Conservation (phyloP, 2,113 vertebrate species). For the Protomyctophum bolini region DNA sequence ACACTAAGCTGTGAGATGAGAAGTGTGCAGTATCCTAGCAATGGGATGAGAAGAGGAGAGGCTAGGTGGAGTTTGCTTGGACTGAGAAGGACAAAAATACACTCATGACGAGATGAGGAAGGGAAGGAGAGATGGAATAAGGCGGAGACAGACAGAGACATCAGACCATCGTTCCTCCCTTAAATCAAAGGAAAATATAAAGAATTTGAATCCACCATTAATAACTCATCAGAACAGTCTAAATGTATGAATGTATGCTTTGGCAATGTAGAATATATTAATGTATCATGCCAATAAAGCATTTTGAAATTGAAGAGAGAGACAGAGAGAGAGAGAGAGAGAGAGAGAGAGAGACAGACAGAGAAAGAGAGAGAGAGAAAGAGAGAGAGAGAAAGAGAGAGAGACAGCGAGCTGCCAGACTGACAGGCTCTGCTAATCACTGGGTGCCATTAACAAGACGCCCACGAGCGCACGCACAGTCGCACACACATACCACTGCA, state of each 20-base stretch:
- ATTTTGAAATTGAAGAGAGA: not conserved
- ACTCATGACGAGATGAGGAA: not conserved
- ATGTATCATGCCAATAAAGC: not conserved
- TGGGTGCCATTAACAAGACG: too few relatives aligned
- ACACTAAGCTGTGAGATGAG: not conserved
- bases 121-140: too few relatives aligned
- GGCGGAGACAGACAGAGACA: too few relatives aligned
- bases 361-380: not conserved
- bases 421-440: constrained; percentile 38
- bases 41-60: not conserved
- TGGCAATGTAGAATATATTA: too few relatives aligned
- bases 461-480: too few relatives aligned
- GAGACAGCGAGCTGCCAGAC: constrained; percentile 30
- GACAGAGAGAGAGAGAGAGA: not conserved
- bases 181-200: not conserved
- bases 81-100: not conserved
- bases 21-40: not conserved
- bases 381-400: not conserved
- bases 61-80: not conserved
- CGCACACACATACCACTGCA: too few relatives aligned
- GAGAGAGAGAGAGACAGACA: not conserved
- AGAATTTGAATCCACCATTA: not conserved
- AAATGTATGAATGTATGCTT: too few relatives aligned
- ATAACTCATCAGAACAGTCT: too few relatives aligned
- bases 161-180: too few relatives aligned